Percentiles rank a stretch among this genome's conserved stretches.
Conservation (phyloP, 1,140 invertebrate species). For the Euschistus heros region DNA sequence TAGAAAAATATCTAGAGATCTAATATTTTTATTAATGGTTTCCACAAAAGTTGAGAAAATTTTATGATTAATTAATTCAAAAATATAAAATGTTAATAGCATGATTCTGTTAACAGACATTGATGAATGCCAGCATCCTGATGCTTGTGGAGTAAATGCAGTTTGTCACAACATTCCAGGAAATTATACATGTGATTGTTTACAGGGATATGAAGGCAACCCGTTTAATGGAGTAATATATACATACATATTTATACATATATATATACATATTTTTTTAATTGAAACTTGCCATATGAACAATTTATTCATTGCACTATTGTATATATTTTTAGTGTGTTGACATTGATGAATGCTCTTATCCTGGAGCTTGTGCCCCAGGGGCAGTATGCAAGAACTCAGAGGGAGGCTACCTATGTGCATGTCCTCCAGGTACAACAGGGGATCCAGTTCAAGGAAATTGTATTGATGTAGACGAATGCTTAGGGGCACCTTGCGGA, state of each 20-base stretch:
- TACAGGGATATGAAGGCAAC: constrained; percentile 72
- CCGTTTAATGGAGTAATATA: constrained; percentile 62
- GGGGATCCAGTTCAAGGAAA: constrained; percentile 53
- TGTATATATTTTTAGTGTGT: constrained; percentile 48
- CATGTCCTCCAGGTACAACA: constrained; percentile 67
- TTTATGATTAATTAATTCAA: too few relatives aligned
- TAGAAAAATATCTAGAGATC: too few relatives aligned
- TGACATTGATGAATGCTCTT: constrained; percentile 72
- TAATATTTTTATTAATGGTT: too few relatives aligned
- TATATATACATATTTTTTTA: neutral
- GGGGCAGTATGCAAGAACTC: constrained; percentile 70
- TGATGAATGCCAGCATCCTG: constrained; percentile 68
- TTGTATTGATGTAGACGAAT: constrained; percentile 60
- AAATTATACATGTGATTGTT: constrained; percentile 79
- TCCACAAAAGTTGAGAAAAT: too few relatives aligned
- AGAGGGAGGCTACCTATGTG: constrained; percentile 65
- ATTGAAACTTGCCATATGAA: neutral
- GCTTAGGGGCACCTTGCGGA: constrained; percentile 54
- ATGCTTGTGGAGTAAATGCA: constrained; percentile 67
- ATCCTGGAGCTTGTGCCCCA: constrained; percentile 55
- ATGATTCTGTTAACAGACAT: constrained; percentile 50
- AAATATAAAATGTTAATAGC: too few relatives aligned
- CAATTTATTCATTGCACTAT: neutral
- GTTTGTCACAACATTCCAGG: constrained; percentile 73
- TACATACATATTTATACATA: neutral